Conservation (phyloP, 2,888 invertebrate genomes). For the Chromoteleia sp. region DNA sequence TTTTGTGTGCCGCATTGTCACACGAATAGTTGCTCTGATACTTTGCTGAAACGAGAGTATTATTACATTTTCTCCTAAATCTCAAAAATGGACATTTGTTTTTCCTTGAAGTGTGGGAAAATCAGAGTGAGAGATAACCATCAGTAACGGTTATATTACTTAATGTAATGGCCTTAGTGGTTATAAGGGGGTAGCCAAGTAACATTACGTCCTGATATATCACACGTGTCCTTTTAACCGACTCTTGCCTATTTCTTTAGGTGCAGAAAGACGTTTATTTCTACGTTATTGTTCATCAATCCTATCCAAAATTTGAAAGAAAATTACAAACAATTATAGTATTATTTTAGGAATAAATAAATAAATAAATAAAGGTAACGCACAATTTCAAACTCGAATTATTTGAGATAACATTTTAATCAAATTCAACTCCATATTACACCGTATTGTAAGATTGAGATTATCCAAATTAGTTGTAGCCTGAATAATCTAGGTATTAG, state of each 20-base stretch:
- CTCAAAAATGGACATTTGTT: conserved; percentile 26
- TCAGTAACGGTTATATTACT: conserved; percentile 53
- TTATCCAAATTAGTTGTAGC: conserved; percentile 38
- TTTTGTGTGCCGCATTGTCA: conserved; percentile 16
- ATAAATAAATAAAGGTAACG: too few relatives aligned
- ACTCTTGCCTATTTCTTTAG: not conserved
- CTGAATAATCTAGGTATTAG: conserved; percentile 44
- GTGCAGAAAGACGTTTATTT: too few relatives aligned
- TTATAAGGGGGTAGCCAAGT: conserved; percentile 30
- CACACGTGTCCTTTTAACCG: conserved; percentile 21
- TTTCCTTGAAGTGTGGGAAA: conserved; percentile 11
- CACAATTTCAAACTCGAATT: not conserved
- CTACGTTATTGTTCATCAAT: too few relatives aligned
- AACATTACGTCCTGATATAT: conserved; percentile 37
- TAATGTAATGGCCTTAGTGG: conserved; percentile 49
- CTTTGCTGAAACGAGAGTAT: conserved; percentile 21
- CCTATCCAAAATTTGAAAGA: too few relatives aligned
- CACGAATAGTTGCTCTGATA: not conserved
- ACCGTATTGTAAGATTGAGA: conserved; percentile 17
- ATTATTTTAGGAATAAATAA: too few relatives aligned
- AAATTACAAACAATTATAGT: too few relatives aligned
- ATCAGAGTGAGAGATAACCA: conserved; percentile 35
- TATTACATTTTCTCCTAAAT: conserved; percentile 28
- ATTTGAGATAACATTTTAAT: not conserved
- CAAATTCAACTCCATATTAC: not conserved